These are phyloP conservation scores for Planiliza haematocheilus DNA, from an alignment of 2,113 vertebrate genomes.

Conservation along the genomic window DNA sequence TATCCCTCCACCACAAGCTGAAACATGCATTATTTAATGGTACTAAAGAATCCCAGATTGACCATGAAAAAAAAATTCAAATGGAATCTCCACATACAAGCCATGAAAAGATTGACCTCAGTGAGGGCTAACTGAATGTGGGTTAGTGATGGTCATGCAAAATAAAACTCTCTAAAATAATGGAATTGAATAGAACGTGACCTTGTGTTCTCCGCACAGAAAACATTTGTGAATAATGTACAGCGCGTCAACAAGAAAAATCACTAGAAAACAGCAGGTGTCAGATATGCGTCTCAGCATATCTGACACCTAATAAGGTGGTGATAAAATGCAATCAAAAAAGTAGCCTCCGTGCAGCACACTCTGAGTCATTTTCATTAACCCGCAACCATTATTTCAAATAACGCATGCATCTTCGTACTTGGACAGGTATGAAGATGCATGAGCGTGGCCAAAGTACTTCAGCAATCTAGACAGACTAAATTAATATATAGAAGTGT, in stretches of 20 bases:
- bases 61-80: slow-evolving; percentile 49
- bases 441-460: slow-evolving; percentile 29
- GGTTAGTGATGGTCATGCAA: slow-evolving; percentile 4
- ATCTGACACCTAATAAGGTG: slow-evolving; percentile 69
- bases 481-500: slow-evolving; percentile 35
- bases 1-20: slow-evolving; percentile 77
- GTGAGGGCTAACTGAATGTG: slow-evolving; percentile 55
- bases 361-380: slow-evolving; percentile 79
- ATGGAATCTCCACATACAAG: slow-evolving; percentile 52
- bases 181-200: slow-evolving; percentile 32
- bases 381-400: slow-evolving; percentile 79
- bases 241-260: neutral
- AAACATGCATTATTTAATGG: slow-evolving; percentile 83
- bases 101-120: slow-evolving; percentile 64
- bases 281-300: slow-evolving; percentile 51
- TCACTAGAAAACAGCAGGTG: neutral
- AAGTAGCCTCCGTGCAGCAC: slow-evolving; percentile 59
- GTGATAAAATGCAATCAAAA: slow-evolving; percentile 77
- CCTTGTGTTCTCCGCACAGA: slow-evolving; percentile 10
- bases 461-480: slow-evolving; percentile 33
- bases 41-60: slow-evolving; percentile 78
- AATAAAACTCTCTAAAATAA: neutral
- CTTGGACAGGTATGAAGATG: slow-evolving; percentile 35
- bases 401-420: slow-evolving; percentile 68
- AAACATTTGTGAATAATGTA: slow-evolving; percentile 18